Evolutionary conservation across 2,888 invertebrate species (phyloP).

Genomic region (Andrena praecox): DNA sequence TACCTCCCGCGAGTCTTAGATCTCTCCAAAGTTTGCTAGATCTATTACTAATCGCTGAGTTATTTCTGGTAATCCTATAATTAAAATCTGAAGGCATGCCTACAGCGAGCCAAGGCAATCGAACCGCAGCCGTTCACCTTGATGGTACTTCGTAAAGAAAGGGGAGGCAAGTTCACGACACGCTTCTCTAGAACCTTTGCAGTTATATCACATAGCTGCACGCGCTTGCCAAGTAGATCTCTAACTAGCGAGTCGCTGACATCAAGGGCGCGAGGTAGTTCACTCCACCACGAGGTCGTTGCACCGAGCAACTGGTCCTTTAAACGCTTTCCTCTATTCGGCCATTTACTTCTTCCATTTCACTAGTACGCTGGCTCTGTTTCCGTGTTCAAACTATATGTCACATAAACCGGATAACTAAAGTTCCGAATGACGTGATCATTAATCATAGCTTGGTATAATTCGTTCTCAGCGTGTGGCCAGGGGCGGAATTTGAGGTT

Average conservation of each 20-base stretch:
- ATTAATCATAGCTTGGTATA: too few species aligned
- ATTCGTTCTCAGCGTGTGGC: too few species aligned
- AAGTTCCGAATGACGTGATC: too few species aligned
- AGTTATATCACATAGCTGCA: neutral
- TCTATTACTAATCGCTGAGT: neutral
- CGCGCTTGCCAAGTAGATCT: neutral
- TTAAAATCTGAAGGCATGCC: too few species aligned
- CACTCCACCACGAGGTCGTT: neutral
- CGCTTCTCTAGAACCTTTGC: neutral
- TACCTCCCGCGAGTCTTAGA: too few species aligned
- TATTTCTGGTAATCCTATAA: neutral
- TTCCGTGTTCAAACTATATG: too few species aligned
- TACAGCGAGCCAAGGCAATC: neutral
- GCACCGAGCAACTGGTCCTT: neutral
- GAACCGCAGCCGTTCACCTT: slow-evolving; percentile 26
- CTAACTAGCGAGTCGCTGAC: neutral
- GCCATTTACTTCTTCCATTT: too few species aligned
- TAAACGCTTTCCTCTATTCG: too few species aligned
- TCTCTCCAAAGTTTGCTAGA: too few species aligned
- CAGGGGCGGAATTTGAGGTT: too few species aligned
- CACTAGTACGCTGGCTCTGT: too few species aligned
- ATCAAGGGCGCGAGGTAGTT: neutral
- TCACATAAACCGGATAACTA: too few species aligned
- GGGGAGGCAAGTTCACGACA: slow-evolving; percentile 23
- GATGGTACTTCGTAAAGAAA: neutral